Evolutionary conservation across 2,113 vertebrate genomes (phyloP).

Genomic region (Chaetura pelagica): DNA sequence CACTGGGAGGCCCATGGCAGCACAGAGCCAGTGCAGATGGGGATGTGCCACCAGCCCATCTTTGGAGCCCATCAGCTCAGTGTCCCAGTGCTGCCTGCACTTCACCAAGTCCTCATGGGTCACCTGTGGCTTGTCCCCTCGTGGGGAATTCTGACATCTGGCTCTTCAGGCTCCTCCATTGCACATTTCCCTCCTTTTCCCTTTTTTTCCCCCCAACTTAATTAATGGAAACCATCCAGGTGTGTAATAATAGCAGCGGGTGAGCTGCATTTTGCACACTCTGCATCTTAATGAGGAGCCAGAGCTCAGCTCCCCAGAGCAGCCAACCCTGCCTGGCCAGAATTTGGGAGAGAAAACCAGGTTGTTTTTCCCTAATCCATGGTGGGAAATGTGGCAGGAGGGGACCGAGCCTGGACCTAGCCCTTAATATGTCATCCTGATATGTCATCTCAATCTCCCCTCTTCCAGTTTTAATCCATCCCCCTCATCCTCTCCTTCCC

Average conservation of each 20-base stretch:
- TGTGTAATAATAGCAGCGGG: background rate
- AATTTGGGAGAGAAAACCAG: background rate
- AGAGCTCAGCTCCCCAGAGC: background rate
- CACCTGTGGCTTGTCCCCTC: fast-evolving
- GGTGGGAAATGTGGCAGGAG: background rate
- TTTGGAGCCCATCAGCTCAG: background rate
- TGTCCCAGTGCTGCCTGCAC: fast-evolving
- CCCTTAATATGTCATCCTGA: too few relatives aligned
- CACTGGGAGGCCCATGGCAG: background rate
- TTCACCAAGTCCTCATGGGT: background rate
- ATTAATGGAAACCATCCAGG: background rate
- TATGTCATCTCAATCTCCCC: too few relatives aligned
- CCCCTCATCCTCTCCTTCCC: too few relatives aligned
- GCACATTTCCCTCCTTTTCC: background rate
- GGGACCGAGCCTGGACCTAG: background rate
- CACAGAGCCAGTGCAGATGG: background rate
- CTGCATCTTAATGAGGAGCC: background rate
- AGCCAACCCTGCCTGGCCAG: background rate
- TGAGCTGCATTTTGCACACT: background rate
- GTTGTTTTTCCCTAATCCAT: background rate
- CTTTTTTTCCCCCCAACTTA: background rate
- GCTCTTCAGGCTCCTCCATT: fast-evolving
- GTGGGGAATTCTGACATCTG: background rate
- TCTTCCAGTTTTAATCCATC: too few relatives aligned
- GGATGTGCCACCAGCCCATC: background rate